These are phyloP conservation scores for Reticulitermes lucifugus DNA, from an alignment of 2,888 invertebrate species.

Conservation along the genomic window DNA sequence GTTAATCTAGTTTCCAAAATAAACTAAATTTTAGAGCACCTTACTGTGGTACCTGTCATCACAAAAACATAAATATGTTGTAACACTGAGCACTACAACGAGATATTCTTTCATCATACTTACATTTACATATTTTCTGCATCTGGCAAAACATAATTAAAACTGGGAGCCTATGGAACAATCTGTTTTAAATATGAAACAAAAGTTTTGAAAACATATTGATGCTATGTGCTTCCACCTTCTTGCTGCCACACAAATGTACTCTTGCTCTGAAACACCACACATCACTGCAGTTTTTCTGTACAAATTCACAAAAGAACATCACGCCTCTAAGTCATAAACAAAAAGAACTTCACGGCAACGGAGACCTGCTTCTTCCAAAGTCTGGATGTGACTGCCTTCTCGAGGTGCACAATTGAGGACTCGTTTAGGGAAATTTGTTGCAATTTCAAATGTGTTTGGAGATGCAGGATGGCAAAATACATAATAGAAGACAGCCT, in stretches of 20 bases:
- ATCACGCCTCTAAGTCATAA: constrained; percentile 87
- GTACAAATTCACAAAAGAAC: neutral
- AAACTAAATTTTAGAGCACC: neutral
- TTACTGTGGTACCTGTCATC: neutral
- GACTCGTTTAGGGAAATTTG: constrained; percentile 92
- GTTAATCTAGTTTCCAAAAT: neutral
- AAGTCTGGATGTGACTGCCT: constrained; percentile 68
- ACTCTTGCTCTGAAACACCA: neutral
- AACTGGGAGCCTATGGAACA: neutral
- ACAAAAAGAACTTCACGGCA: constrained; percentile 94
- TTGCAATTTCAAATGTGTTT: constrained; percentile 93
- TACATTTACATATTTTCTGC: neutral
- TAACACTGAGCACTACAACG: neutral
- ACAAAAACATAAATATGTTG: neutral
- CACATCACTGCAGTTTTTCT: neutral
- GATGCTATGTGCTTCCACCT: neutral
- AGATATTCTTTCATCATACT: neutral
- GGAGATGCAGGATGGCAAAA: constrained; percentile 96
- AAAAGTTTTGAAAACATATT: neutral
- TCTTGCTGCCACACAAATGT: neutral
- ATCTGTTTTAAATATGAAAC: neutral
- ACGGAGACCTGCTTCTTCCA: constrained; percentile 84
- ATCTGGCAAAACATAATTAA: neutral
- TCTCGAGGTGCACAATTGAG: constrained; percentile 74
- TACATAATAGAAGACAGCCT: constrained; percentile 95